Percentiles rank a stretch among this genome's conserved stretches.
Evolutionary conservation across 1,140 invertebrate genomes (phyloP).

Genomic region (Drosophila setifemur): DNA sequence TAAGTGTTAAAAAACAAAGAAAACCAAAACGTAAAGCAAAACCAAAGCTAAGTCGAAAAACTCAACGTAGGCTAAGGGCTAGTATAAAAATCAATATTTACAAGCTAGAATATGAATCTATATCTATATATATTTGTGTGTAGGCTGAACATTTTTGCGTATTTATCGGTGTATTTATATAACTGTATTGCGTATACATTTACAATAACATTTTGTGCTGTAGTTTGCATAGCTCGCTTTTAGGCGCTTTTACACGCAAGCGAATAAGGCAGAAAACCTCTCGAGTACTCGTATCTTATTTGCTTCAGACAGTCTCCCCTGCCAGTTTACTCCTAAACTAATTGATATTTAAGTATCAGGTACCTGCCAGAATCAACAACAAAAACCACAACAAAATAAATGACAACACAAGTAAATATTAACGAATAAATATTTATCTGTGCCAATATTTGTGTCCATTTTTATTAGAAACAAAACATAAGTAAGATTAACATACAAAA

Average conservation of each 20-base stretch:
- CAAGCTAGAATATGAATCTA: conserved; percentile 55
- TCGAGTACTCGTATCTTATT: conserved; percentile 35
- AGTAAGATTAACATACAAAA: conserved; percentile 18
- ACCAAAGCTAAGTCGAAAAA: conserved; percentile 59
- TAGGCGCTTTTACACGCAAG: conserved; percentile 79
- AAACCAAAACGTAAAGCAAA: conserved; percentile 46
- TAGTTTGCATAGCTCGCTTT: conserved; percentile 71
- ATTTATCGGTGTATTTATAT: conserved; percentile 44
- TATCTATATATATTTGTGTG: conserved; percentile 50
- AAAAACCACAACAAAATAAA: conserved; percentile 35
- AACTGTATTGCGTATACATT: conserved; percentile 40
- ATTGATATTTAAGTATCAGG: conserved; percentile 78
- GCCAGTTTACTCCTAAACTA: conserved; percentile 21
- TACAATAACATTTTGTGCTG: conserved; percentile 69
- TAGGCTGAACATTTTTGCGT: conserved; percentile 53
- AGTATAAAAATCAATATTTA: conserved; percentile 62
- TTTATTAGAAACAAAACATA: conserved; percentile 20
- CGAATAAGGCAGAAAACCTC: conserved; percentile 35
- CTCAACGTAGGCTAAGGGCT: conserved; percentile 55
- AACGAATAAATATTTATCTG: conserved; percentile 52
- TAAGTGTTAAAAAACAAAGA: conserved; percentile 66
- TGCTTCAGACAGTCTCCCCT: conserved; percentile 41
- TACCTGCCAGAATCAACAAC: conserved; percentile 62
- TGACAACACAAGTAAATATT: conserved; percentile 6
- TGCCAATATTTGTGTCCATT: conserved; percentile 46